Conservation (phyloP, 2,113 vertebrate genomes). For the Chitala chitala region DNA sequence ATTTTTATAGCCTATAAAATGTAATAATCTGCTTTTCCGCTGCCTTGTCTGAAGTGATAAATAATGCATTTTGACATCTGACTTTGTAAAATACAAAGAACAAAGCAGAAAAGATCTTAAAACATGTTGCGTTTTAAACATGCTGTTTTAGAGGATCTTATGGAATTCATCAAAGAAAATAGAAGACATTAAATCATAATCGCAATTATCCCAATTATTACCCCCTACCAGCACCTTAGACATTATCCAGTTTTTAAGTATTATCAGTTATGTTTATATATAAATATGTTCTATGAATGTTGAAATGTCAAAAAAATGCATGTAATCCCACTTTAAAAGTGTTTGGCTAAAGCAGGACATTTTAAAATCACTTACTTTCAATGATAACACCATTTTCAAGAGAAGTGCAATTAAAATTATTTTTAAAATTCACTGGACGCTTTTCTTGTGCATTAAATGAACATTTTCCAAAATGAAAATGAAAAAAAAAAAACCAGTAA, state of each 20-base stretch:
- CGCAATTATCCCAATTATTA: slow-evolving; percentile 34
- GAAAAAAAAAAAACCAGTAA: too few species aligned
- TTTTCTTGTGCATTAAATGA: neutral
- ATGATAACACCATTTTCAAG: too few species aligned
- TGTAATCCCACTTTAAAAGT: neutral
- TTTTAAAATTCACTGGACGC: too few species aligned
- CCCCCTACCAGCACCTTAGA: slow-evolving; percentile 29
- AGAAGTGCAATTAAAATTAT: too few species aligned
- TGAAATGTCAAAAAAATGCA: neutral
- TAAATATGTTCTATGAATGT: neutral
- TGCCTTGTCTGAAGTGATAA: slow-evolving; percentile 37
- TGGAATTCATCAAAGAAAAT: slow-evolving; percentile 25
- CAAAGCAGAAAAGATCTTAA: slow-evolving; percentile 33
- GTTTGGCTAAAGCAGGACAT: neutral
- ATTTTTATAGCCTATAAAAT: slow-evolving; percentile 30
- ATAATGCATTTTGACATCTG: slow-evolving; percentile 40
- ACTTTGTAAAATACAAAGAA: slow-evolving; percentile 31
- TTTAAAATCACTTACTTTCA: neutral
- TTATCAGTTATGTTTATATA: slow-evolving; percentile 24
- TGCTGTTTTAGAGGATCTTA: slow-evolving; percentile 33
- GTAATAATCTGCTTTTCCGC: slow-evolving; percentile 26
- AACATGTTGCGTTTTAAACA: slow-evolving; percentile 35
- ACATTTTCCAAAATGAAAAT: neutral
- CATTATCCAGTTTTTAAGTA: slow-evolving; percentile 14
- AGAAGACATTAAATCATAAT: slow-evolving; percentile 36